A percentile compares a stretch with the other conserved stretches of the same genome.
Conservation (phyloP, 2,888 invertebrate genomes). For the Macrosiphum euphorbiae region DNA sequence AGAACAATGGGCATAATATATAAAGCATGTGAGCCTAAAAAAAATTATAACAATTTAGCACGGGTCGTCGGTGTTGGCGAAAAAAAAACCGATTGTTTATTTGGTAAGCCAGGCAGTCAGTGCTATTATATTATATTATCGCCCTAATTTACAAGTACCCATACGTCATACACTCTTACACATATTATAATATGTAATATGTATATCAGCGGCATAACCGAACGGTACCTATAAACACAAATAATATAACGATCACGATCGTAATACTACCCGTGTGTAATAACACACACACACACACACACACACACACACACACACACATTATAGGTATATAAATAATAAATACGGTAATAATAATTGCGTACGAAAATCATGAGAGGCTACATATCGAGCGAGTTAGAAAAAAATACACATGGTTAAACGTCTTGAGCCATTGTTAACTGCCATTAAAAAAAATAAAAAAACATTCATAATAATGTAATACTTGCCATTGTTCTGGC, state of each 20-base stretch:
- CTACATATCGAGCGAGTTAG: background rate
- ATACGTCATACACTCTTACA: background rate
- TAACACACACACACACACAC: background rate
- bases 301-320: background rate
- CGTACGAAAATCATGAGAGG: conserved; percentile 38
- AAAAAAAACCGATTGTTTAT: conserved; percentile 36
- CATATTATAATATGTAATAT: background rate
- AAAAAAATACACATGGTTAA: background rate
- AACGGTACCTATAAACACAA: background rate
- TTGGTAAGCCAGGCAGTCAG: conserved; percentile 34
- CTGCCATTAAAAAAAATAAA: background rate
- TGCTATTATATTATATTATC: background rate
- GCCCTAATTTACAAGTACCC: conserved; percentile 26
- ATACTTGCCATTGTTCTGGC: background rate
- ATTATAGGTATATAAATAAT: background rate
- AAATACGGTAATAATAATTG: conserved; percentile 25
- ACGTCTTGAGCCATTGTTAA: conserved; percentile 23
- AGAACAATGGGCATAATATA: conserved; percentile 4
- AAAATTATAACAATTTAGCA: background rate
- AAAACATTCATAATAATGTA: conserved; percentile 30
- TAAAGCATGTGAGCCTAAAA: background rate
- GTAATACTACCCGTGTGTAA: background rate
- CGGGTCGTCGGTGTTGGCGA: background rate
- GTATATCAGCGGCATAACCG: background rate
- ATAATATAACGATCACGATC: background rate